Conservation (phyloP, 1,140 invertebrate genomes). For the Sminthurides bifidus region DNA sequence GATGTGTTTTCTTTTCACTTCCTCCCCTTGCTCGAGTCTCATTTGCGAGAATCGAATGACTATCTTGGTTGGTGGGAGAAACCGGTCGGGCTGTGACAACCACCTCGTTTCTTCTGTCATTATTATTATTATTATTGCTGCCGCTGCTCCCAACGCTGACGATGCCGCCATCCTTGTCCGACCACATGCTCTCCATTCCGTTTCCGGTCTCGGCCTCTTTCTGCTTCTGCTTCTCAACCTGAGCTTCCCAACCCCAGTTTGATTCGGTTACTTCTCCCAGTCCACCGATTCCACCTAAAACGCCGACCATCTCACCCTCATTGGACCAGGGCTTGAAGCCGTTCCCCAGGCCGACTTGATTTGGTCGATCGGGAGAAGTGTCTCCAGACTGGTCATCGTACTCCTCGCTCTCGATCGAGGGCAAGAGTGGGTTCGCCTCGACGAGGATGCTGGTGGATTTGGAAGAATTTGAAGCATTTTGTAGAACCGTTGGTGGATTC, state of each 20-base stretch:
- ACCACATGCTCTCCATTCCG: no score
- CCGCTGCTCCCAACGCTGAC: background rate
- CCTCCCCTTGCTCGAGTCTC: constrained; percentile 2
- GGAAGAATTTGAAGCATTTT: background rate
- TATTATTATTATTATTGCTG: background rate
- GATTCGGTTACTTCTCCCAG: constrained; percentile 19
- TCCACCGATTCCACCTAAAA: no score
- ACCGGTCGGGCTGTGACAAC: constrained; percentile 11
- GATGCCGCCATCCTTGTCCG: no score
- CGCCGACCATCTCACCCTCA: constrained; percentile 6
- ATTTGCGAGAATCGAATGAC: constrained; percentile 11
- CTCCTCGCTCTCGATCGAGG: constrained; percentile 10
- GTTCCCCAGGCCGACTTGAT: constrained; percentile 1
- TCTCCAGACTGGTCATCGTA: constrained; percentile 6
- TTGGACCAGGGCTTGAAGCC: constrained; percentile 18
- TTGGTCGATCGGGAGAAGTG: constrained; percentile 2
- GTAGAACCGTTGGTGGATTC: no score
- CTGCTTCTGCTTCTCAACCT: constrained; percentile 19
- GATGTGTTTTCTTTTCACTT: constrained; percentile 6
- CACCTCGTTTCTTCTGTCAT: background rate
- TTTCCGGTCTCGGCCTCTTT: constrained; percentile 12
- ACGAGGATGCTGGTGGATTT: background rate
- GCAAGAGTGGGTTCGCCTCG: constrained; percentile 14
- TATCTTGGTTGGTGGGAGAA: constrained; percentile 14
- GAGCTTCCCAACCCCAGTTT: constrained; percentile 20